These are phyloP conservation scores for Chelon labrosus DNA, from an alignment of 2,797 vertebrate genomes.

Conservation along the genomic window DNA sequence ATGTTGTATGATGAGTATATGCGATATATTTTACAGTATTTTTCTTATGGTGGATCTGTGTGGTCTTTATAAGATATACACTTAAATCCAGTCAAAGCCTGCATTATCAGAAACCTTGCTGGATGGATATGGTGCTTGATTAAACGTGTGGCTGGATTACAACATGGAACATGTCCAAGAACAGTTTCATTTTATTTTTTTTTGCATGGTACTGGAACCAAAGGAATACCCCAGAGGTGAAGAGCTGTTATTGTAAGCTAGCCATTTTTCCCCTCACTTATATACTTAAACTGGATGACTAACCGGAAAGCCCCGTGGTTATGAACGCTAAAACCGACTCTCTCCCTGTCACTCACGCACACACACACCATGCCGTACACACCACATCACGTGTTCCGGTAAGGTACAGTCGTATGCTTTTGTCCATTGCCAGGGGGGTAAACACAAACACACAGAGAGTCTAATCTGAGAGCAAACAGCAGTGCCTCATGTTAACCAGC, in stretches of 20 bases:
- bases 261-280: neutral
- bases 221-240: neutral
- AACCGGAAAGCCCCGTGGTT: constrained; percentile 32
- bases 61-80: neutral
- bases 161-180: neutral
- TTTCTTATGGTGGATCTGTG: too few species aligned
- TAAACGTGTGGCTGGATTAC: neutral
- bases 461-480: constrained; percentile 70
- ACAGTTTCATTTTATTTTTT: neutral
- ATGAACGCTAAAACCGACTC: constrained; percentile 24
- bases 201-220: neutral
- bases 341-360: constrained; percentile 12
- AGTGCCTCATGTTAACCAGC: constrained; percentile 64
- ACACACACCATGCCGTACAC: constrained; percentile 14
- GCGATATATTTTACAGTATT: too few species aligned
- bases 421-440: constrained; percentile 65
- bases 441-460: constrained; percentile 69
- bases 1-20: too few species aligned
- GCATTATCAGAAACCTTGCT: neutral
- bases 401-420: constrained; percentile 56
- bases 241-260: neutral
- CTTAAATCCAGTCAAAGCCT: neutral
- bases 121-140: neutral
- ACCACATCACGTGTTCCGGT: constrained; percentile 31
- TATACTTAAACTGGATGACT: constrained; percentile 19